A percentile compares a stretch with the other conserved stretches of the same genome.
Conservation (phyloP, 1,140 invertebrate genomes). For the Monochamus saltuarius region DNA sequence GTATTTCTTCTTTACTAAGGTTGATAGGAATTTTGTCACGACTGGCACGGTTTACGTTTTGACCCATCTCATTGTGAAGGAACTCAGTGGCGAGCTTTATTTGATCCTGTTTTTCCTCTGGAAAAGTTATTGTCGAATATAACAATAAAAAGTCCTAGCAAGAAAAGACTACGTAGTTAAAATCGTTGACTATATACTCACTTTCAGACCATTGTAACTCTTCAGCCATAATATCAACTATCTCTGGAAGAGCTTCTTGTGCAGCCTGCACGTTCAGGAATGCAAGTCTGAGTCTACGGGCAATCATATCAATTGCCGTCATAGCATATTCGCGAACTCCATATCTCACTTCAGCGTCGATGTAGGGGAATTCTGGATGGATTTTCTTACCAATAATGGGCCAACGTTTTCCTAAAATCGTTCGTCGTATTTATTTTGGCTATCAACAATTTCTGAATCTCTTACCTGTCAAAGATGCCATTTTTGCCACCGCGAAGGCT, state of each 20-base stretch:
- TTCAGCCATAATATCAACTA: conserved; percentile 95
- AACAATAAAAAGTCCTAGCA: too few species aligned
- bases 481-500: conserved; percentile 95
- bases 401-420: conserved; percentile 73
- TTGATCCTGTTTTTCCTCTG: conserved; percentile 64
- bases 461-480: conserved; percentile 89
- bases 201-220: conserved; percentile 90
- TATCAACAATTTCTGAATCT: background rate
- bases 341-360: conserved; percentile 91
- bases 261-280: conserved; percentile 97
- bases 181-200: conserved; percentile 47
- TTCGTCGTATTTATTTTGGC: background rate
- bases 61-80: conserved; percentile 94
- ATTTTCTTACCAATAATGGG: conserved; percentile 94
- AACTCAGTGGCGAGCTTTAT: conserved; percentile 79
- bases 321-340: conserved; percentile 95
- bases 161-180: too few species aligned
- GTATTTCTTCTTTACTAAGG: conserved; percentile 92
- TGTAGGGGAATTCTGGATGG: conserved; percentile 97
- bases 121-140: conserved; percentile 12
- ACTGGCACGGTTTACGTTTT: conserved; percentile 85
- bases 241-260: conserved; percentile 87
- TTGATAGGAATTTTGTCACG: conserved; percentile 89
- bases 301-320: conserved; percentile 95
- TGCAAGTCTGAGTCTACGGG: conserved; percentile 85